Conservation (phyloP, 2,888 invertebrate genomes). For the Acrobasis suavella region DNA sequence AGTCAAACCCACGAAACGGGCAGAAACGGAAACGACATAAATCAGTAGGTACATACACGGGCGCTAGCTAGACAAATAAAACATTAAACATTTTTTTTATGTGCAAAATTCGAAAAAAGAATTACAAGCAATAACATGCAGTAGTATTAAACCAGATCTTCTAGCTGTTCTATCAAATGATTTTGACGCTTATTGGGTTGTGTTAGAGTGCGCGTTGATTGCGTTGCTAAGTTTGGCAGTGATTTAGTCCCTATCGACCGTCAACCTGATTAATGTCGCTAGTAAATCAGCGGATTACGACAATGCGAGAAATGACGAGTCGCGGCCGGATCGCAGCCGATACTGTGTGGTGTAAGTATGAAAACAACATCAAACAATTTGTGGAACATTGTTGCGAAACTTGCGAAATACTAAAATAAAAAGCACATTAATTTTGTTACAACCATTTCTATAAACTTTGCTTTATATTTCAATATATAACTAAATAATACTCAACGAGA, state of each 20-base stretch:
- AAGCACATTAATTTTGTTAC: no score
- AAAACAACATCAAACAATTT: not conserved
- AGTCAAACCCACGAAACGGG: constrained; percentile 64
- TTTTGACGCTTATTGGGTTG: constrained; percentile 44
- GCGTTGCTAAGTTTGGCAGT: constrained; percentile 62
- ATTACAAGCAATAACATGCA: constrained; percentile 81
- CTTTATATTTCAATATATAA: no score
- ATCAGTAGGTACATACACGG: constrained; percentile 63
- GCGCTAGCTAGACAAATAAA: constrained; percentile 73
- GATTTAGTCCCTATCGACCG: constrained; percentile 82
- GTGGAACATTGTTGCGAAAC: constrained; percentile 7
- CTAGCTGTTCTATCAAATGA: constrained; percentile 31
- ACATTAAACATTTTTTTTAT: constrained; percentile 55
- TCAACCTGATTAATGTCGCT: constrained; percentile 81
- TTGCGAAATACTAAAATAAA: no score
- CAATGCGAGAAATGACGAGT: constrained; percentile 83
- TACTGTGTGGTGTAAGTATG: constrained; percentile 47
- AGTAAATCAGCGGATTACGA: constrained; percentile 83
- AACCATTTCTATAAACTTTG: no score
- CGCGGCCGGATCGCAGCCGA: constrained; percentile 74
- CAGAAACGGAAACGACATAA: constrained; percentile 72
- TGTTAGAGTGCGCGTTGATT: constrained; percentile 48
- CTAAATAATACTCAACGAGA: no score
- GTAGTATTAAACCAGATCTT: constrained; percentile 63
- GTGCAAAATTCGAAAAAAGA: constrained; percentile 77